Evolutionary conservation across 2,797 vertebrate genomes (phyloP), one percentile per base, ranked within the genome.

Genomic region (Sebastes cheni): DNA sequence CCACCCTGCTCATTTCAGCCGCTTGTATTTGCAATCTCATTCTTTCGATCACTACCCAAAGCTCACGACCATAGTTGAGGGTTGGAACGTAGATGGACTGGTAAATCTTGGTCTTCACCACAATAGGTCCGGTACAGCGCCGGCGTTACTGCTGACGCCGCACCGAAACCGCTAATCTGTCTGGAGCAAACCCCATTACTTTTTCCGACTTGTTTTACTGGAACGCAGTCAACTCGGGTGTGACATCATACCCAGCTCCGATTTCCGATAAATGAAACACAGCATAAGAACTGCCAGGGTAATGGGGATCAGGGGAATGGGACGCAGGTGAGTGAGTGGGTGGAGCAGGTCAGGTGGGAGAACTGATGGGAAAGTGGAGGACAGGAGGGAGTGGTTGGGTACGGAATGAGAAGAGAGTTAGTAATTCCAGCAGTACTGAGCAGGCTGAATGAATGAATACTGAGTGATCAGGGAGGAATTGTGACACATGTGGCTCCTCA

Each of bases 121-220:
- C 42, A 20, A 50, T 50, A 34, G 18, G 42, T 50, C 42, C 42
- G 16, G 42, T 50, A 50, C 42, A 50, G 42, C 7, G 16, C 3
- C 0, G 0, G 42, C 42, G 2, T 20, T 0, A 50, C 16, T 50
- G 2, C 42, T 20, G 42, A 50, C 18, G 42, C 16, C 0, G 18
- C 18, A 50, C 18, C 1, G 16, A 18, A 50, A 20, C 46, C 8
- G 18, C 18, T 20, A 50, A 50, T 20, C 46, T 50, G 46, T 0
- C 18, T 20, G 8, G 46, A 20, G 46, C 46, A 50, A 50, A 50
- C 8, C 46, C 8, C 46, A 50, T 50, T 46, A 46, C 16, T 8
- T 46, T 36, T 46, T 50, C 18, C 3, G 1, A 50, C 18, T 20
- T 50, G 0, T 50, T 50, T 50, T 50, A 50, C 18, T 50, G 8